Evolutionary conservation across 2,113 vertebrate species (phyloP).

Genomic region (Centropristis striata): DNA sequence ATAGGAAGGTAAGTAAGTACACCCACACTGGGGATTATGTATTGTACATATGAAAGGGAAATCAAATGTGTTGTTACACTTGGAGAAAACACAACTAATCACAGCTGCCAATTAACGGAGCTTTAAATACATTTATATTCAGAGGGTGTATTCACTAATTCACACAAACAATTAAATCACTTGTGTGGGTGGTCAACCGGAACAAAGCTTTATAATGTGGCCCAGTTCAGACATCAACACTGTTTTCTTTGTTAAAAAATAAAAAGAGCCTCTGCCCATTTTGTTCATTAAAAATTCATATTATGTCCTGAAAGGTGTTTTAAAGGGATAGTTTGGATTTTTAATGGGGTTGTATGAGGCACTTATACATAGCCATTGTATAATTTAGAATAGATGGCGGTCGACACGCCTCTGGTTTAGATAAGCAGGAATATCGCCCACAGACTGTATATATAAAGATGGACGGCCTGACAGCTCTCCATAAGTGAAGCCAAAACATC

Average conservation of each 20-base stretch:
- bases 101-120: constrained; percentile 29
- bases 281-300: constrained; percentile 19
- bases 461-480: too few relatives aligned
- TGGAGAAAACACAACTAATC: constrained; percentile 14
- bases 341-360: too few relatives aligned
- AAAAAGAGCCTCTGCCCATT: neutral
- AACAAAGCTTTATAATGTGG: constrained; percentile 29
- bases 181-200: constrained; percentile 26
- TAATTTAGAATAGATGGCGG: too few relatives aligned
- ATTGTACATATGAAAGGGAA: constrained; percentile 21
- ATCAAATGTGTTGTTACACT: constrained; percentile 11
- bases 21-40: constrained; percentile 12
- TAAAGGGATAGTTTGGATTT: neutral
- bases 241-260: constrained; percentile 23
- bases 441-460: too few relatives aligned
- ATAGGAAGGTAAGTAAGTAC: neutral
- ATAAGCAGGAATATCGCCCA: too few relatives aligned
- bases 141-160: constrained; percentile 14
- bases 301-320: constrained; percentile 6
- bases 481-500: too few relatives aligned
- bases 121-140: constrained; percentile 48
- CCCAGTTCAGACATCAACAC: constrained; percentile 27
- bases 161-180: constrained; percentile 33
- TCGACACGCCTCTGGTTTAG: too few relatives aligned
- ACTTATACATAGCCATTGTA: too few relatives aligned